Evolutionary conservation across 2,888 invertebrate genomes (phyloP).

Genomic region (Caenorhabditis drosophilae): DNA sequence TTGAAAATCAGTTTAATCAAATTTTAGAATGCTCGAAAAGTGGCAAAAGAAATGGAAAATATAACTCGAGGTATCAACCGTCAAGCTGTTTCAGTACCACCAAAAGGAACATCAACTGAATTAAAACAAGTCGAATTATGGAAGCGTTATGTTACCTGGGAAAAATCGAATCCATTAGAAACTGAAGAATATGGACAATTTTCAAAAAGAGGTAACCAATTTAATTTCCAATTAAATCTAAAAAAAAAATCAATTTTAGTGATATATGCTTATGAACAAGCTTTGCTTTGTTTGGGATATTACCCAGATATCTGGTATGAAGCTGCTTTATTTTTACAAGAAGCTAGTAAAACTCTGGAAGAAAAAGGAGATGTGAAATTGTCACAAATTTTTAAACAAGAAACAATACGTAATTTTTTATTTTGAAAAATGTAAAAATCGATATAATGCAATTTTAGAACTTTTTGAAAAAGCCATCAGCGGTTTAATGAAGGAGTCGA

Average conservation of each 20-base stretch:
- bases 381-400: slow-evolving; percentile 41
- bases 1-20: slow-evolving; percentile 8
- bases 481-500: slow-evolving; percentile 86
- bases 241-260: slow-evolving; percentile 73
- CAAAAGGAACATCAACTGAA: slow-evolving; percentile 74
- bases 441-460: slow-evolving; percentile 70
- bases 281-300: slow-evolving; percentile 91
- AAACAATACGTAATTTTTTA: slow-evolving; percentile 50
- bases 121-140: slow-evolving; percentile 82
- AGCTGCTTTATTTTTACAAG: slow-evolving; percentile 93
- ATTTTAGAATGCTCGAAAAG: slow-evolving; percentile 77
- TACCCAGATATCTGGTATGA: slow-evolving; percentile 99
- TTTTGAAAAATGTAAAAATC: not conserved
- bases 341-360: slow-evolving; percentile 87
- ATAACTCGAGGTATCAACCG: slow-evolving; percentile 92
- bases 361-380: slow-evolving; percentile 73
- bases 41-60: slow-evolving; percentile 93
- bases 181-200: slow-evolving; percentile 93
- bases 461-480: slow-evolving; percentile 93
- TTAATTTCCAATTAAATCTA: not conserved
- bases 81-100: slow-evolving; percentile 95
- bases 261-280: slow-evolving; percentile 98
- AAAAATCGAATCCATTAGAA: slow-evolving; percentile 91
- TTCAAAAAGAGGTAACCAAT: slow-evolving; percentile 77
- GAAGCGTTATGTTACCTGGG: slow-evolving; percentile 98